A percentile compares a stretch with the other conserved stretches of the same genome.
These are phyloP conservation scores for Amblyopsis hoosieri DNA, from an alignment of 2,797 vertebrate species.

Conservation along the genomic window DNA sequence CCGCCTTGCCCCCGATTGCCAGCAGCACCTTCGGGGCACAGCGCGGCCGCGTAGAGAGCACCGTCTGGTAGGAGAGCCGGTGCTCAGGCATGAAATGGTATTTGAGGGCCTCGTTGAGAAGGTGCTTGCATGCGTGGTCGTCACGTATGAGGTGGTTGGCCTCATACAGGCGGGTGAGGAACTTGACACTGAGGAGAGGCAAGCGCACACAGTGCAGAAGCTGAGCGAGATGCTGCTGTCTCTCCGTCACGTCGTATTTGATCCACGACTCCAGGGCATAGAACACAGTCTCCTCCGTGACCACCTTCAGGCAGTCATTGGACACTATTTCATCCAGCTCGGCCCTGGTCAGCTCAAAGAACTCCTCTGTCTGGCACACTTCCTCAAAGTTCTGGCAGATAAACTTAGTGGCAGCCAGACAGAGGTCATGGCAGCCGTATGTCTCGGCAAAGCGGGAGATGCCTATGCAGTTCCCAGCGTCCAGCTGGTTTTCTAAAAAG, in stretches of 20 bases:
- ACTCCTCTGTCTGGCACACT: slow-evolving; percentile 95
- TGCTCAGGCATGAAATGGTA: slow-evolving; percentile 99
- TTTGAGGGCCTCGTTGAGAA: slow-evolving; percentile 97
- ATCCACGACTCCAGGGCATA: slow-evolving; percentile 95
- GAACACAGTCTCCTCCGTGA: slow-evolving; percentile 94
- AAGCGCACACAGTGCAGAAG: slow-evolving; percentile 94
- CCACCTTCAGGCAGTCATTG: slow-evolving; percentile 95
- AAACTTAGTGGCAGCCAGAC: slow-evolving; percentile 92
- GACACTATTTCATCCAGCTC: slow-evolving; percentile 97
- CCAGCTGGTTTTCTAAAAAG: slow-evolving; percentile 95
- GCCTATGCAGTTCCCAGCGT: slow-evolving; percentile 97
- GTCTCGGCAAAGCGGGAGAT: slow-evolving; percentile 98
- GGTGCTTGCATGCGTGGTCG: slow-evolving; percentile 95
- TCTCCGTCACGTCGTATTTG: slow-evolving; percentile 93
- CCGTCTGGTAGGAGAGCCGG: slow-evolving; percentile 93
- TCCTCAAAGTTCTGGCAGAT: slow-evolving; percentile 98
- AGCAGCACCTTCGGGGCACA: slow-evolving; percentile 96
- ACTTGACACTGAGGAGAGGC: slow-evolving; percentile 95
- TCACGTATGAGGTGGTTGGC: slow-evolving; percentile 98
- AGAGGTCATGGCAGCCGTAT: slow-evolving; percentile 95
- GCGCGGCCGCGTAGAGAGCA: slow-evolving; percentile 90
- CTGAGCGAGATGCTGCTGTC: slow-evolving; percentile 93
- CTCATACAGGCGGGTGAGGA: slow-evolving; percentile 95
- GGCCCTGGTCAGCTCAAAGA: slow-evolving; percentile 91
- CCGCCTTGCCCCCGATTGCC: slow-evolving; percentile 96